Base-by-base conservation (phyloP, 2,888 invertebrate species). In the Oxytorus armatus region DNA sequence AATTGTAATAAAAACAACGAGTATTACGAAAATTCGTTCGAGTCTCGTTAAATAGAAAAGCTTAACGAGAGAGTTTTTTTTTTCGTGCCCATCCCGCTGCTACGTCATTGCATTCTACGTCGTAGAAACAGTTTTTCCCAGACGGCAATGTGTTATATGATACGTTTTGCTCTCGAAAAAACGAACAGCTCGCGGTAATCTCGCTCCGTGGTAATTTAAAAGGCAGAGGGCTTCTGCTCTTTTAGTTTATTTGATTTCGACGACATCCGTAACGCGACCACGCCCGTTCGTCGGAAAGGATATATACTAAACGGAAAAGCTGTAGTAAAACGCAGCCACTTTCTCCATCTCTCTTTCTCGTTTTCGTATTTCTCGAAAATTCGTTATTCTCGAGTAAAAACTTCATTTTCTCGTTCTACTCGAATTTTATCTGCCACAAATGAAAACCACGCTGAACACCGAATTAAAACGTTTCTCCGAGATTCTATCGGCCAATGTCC, bases 191-290 rank as follows among this genome's bases (percentile, higher is more conserved):
- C 63, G 68, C 25, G 16, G 36, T 68, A 77, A 68, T 61, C 53
- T 61, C 66, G 18, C 33, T 47, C 72, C 44, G 74, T 66, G 59
- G 72, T 81, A 61, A 72, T 78, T 81, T 75, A 36, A 55, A 44
- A 66, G 51, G 65, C 51, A 33, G 33, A 7, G 29, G 47, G 8
- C 66, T 59, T 53, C 51, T 55, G 42, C 53, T 63, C 55, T 63
- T 36, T 63, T 39, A 18, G 42, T 73, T 78, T 73, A 68, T 78
- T 61, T 63, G 47, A 78, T 73, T 73, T 53, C 59, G 49, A 68
- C 68, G 68, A 73, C 59, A 73, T 78, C 57, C 73, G 51, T 78
- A 68, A 59, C 47, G 42, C 61, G 33, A 68, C 68, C 66, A 61
- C 68, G 66, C 73, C 61, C 53, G 42, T 10, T 42, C 47, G n/a